Base-by-base conservation (phyloP, 2,888 invertebrate species). In the Ariolimax columbianus region DNA sequence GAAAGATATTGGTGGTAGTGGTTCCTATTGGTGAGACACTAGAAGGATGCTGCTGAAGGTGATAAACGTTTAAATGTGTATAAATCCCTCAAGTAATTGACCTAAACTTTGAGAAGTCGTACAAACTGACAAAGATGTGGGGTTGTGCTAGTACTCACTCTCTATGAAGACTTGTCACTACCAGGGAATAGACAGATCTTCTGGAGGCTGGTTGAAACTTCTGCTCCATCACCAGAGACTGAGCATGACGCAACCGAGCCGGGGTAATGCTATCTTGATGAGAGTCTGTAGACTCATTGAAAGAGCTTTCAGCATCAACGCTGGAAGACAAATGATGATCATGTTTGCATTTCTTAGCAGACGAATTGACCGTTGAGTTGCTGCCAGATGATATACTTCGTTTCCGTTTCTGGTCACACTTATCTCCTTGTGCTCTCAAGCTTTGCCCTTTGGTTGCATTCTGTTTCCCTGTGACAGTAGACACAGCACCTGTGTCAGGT, bases 151-250 rank as follows among this genome's bases (percentile, higher is more conserved):
- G n/a, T 63, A 86, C 84, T 88, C 30, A 88, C 85, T 79, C 75
- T 43, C 83, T 83, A 68, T 86, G 87, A 30, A 87, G 81, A 55
- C 87, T 87, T 33, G 87, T 87, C 85, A 87, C 75, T 36, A 87
- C 87, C 7, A 87, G 47, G 0, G 87, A 86, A 30, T 82, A 80
- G 17, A 77, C 30, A 17, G 38, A 55, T 72, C 51, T 63, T 36
- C 38, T 55, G 1, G 6, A 19, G 4, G 23, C 26, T 7, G 63
- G 38, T 33, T 38, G 30, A 4, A 33, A n/a, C 7, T 77, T 36
- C 33, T 77, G 55, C 36, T 77, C 85, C 82, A 85, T 82, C 40
- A 85, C 23, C 17, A 85, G 72, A 4, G 85, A 85, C 23, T 77
- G 66, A 14, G 82, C 85, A 77, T 85, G 85, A 0, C 82, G 77